Percentiles rank a stretch among this genome's conserved stretches.
Conservation (phyloP, 92 coral and sea anemone genomes). For the Actinernus sp. region DNA sequence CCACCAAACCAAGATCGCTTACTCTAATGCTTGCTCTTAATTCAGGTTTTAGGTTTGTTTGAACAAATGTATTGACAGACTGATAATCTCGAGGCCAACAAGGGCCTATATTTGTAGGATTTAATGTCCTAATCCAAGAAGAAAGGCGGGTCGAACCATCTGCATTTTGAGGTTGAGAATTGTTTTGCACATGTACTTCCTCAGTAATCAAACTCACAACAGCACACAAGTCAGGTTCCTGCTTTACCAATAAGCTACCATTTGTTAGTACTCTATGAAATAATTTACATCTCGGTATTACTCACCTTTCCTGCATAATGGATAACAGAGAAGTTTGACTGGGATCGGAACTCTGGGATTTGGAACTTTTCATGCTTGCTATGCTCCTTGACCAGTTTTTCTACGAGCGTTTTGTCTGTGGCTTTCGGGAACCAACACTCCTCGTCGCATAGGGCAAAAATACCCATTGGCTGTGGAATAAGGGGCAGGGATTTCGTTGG, state of each 20-base stretch:
- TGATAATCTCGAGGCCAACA: too few species aligned
- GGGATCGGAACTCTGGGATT: constrained; percentile 96
- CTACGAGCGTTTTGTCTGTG: constrained; percentile 90
- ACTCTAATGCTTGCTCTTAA: too few species aligned
- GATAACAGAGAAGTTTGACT: constrained; percentile 90
- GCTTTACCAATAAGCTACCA: background rate
- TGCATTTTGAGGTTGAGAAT: too few species aligned
- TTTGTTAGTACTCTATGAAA: too few species aligned
- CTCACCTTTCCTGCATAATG: constrained; percentile 98
- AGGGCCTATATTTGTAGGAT: too few species aligned
- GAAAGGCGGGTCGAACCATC: too few species aligned
- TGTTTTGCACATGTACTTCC: too few species aligned
- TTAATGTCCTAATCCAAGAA: too few species aligned
- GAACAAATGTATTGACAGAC: too few species aligned
- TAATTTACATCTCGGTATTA: background rate
- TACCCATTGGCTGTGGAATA: constrained; percentile 99
- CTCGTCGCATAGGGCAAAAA: constrained; percentile 93
- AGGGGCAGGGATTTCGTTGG: too few species aligned
- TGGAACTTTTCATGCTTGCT: constrained; percentile 84
- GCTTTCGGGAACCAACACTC: constrained; percentile 99
- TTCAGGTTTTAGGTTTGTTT: too few species aligned
- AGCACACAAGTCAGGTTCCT: background rate
- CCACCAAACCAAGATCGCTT: too few species aligned
- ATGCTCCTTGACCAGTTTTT: constrained; percentile 90
- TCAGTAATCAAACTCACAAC: background rate